Evolutionary conservation across 1,140 invertebrate genomes (phyloP).

Genomic region (Drosophila orosa): DNA sequence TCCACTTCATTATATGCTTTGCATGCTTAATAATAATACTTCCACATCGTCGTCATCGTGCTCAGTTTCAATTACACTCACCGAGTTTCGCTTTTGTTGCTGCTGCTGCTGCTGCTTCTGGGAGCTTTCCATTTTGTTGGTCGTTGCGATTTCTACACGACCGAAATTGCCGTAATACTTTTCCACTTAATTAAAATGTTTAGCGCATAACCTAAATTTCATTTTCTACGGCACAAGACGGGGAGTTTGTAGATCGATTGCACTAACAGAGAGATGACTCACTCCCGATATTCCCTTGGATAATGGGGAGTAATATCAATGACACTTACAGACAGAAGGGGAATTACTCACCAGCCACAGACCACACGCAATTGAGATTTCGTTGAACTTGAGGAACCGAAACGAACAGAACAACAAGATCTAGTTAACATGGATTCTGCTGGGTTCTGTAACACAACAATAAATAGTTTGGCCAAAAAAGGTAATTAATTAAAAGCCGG

Average conservation of each 20-base stretch:
- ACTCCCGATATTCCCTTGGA: constrained; percentile 10
- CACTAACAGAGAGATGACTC: constrained; percentile 12
- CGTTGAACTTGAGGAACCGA: constrained; percentile 67
- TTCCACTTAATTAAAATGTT: constrained; percentile 83
- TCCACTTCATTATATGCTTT: constrained; percentile 82
- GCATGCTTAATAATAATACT: constrained; percentile 82
- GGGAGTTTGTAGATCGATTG: neutral
- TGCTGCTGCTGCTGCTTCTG: constrained; percentile 38
- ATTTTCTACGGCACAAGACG: constrained; percentile 45
- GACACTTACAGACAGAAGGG: constrained; percentile 59
- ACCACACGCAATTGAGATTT: constrained; percentile 65
- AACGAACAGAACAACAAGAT: constrained; percentile 10
- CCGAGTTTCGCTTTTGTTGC: constrained; percentile 76
- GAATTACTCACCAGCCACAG: constrained; percentile 17
- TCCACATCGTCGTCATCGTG: constrained; percentile 79
- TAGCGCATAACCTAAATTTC: constrained; percentile 79
- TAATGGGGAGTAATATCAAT: constrained; percentile 64
- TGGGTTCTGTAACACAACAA: constrained; percentile 54
- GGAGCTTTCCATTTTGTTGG: constrained; percentile 76
- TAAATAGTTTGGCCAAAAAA: constrained; percentile 82
- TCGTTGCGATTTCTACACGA: constrained; percentile 75
- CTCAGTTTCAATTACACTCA: constrained; percentile 78
- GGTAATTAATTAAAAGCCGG: constrained; percentile 83
- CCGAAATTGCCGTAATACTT: constrained; percentile 80
- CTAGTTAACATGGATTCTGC: constrained; percentile 32